Conservation (phyloP, 2,888 invertebrate species). For the Lamproptera curius region DNA sequence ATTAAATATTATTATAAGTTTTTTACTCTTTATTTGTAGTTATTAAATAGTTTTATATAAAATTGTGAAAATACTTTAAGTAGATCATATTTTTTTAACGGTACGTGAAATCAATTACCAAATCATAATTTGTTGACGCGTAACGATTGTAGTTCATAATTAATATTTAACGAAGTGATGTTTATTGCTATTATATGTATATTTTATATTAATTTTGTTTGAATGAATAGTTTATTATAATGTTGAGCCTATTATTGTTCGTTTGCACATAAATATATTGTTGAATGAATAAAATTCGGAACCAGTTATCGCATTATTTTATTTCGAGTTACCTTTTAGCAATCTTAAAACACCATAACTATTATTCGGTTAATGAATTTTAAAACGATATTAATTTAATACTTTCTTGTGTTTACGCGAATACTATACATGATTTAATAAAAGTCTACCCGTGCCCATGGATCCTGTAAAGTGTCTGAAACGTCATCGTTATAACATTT, state of each 20-base stretch:
- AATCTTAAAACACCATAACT: too few species aligned
- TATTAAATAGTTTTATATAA: slow-evolving; percentile 15
- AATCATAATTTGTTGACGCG: slow-evolving; percentile 46
- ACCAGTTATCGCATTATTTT: slow-evolving; percentile 30
- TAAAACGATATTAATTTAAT: too few species aligned
- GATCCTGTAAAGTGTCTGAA: too few species aligned
- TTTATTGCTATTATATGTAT: slow-evolving; percentile 41
- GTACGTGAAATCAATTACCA: slow-evolving; percentile 50
- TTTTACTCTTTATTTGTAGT: slow-evolving; percentile 3
- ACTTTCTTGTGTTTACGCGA: too few species aligned
- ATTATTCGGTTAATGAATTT: too few species aligned
- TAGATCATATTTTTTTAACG: slow-evolving; percentile 21
- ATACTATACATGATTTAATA: too few species aligned
- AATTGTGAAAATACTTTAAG: slow-evolving; percentile 25
- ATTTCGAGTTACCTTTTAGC: slow-evolving; percentile 18
- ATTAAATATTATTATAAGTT: background rate
- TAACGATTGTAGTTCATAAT: slow-evolving; percentile 31
- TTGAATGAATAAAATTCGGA: slow-evolving; percentile 49
- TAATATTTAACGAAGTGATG: slow-evolving; percentile 37
- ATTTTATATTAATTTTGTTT: slow-evolving; percentile 67
- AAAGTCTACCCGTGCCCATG: too few species aligned
- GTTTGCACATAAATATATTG: slow-evolving; percentile 61
- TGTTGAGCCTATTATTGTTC: slow-evolving; percentile 65
- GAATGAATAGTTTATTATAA: slow-evolving; percentile 70
- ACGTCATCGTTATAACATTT: too few species aligned